Base-by-base conservation (phyloP, 2,797 vertebrate species). In the Gallinago solitaria region DNA sequence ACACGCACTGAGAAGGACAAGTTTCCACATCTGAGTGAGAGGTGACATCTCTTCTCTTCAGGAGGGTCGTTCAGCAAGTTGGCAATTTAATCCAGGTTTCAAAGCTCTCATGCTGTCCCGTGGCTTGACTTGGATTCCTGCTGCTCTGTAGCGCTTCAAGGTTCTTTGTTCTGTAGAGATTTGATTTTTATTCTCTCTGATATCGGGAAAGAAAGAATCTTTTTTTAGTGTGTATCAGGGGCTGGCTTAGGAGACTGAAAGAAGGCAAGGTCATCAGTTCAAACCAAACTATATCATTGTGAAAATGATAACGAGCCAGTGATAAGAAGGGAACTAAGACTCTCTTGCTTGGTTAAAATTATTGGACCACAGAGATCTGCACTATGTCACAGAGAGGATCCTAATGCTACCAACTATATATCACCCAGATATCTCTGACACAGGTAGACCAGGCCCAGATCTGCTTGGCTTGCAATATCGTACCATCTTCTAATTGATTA, bases 51-150 rank as follows among this genome's bases (percentile, higher is more conserved):
- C 35, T 63, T 90, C 67, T 85, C 79, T 82, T 95, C 86, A 84
- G 90, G 65, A 83, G 74, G 37, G 20, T 71, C 12, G 3, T 91
- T 96, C 88, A 93, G 51, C 3, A 17, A 93, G 45, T 13, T 87
- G 59, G 77, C 60, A 93, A 74, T 91, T 93, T 89, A 96, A 75
- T 87, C 70, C 32, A 37, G 56, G 80, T 91, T 94, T 96, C 84
- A 91, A 82, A 79, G 41, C 69, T 93, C 73, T 92, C 71, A 50
- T 69, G 63, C 43, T 12, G 9, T 76, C 81, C 80, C 67, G 8
- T 37, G 77, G 57, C 28, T 95, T 88, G 85, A 61, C 71, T 94
- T 76, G 92, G 84, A 80, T 91, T 87, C 92, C 78, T 79, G 91
- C 5, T 6, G 95, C 60, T 93, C 70, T 70, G 39, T 47, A 76